Base-by-base conservation (phyloP, 2,113 vertebrate genomes). In the Lonchura striata region DNA sequence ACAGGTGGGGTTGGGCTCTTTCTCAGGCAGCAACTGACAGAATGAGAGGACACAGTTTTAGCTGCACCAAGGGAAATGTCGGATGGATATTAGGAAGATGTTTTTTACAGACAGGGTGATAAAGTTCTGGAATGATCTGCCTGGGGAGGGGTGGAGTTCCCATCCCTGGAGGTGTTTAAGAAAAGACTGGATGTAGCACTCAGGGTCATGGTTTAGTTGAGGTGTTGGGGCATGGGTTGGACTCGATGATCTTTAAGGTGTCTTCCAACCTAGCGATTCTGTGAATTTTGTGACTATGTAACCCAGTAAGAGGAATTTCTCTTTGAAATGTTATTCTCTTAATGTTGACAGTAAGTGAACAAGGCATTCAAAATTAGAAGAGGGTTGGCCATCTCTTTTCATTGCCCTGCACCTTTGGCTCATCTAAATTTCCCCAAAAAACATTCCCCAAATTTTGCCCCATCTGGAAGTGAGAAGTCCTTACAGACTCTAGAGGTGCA, bases 311-410 rank as follows among this genome's bases (percentile, higher is more conserved):
- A 89, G 54, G 6, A 75, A 21, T 47, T 33, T 75, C 2, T 69
- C 17, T 35, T 23, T 68, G 39, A 53, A 71, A 52, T 15, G 6
- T 33, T 75, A 65, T n/a, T 63, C 5, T 42, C 17, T 64, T 33
- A 28, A 41, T 46, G 10, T 18, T 77, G 11, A 30, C 14, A 33
- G 21, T 15, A 69, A 49, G 1, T 64, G 35, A 74, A 22, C 14
- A 60, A 24, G 8, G 13, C 21, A 68, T 37, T 79, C 19, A 64
- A 37, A 85, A 85, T 23, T 30, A 65, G n/a, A 50, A 8, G 7
- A 0, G 0, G 2, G 16, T 2, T 7, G 0, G 4, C 53, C 9
- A 14, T 28, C 13, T 52, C 7, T 66, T 71, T 84, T 52, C 13
- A 35, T 44, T 54, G 35, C 7, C 23, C 9, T 76, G 7, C 7